Evolutionary conservation across 2,888 invertebrate genomes (phyloP).

Genomic region (Steinernema carpocapsae): DNA sequence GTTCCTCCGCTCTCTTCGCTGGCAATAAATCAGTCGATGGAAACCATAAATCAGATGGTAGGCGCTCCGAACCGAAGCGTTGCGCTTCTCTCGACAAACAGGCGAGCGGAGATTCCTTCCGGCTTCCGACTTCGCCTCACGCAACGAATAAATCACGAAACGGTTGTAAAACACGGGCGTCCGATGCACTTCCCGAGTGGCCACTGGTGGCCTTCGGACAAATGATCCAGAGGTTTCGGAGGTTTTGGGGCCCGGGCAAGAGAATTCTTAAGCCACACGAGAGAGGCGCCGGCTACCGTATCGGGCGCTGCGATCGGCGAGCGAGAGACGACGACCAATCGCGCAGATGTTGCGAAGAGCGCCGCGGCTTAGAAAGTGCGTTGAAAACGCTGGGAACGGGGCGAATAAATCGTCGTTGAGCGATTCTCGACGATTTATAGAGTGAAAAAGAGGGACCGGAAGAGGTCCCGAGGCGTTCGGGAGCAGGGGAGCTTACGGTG

Average conservation of each 20-base stretch:
- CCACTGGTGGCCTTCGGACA: too few relatives aligned
- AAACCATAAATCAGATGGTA: slow-evolving; percentile 30
- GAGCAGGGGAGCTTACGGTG: not conserved
- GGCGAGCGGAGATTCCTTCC: not conserved
- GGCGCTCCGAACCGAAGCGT: slow-evolving; percentile 29
- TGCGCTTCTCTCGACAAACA: slow-evolving; percentile 8
- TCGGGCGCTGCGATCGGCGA: not conserved
- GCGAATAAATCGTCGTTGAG: not conserved
- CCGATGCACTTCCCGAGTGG: not conserved
- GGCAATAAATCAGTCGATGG: slow-evolving; percentile 32
- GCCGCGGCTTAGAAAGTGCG: not conserved
- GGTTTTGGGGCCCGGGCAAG: too few relatives aligned
- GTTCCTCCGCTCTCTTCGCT: not conserved
- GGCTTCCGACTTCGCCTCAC: slow-evolving; percentile 18
- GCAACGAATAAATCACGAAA: slow-evolving; percentile 25
- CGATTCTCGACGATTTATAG: not conserved
- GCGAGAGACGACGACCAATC: not conserved
- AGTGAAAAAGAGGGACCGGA: not conserved
- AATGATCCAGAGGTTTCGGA: too few relatives aligned
- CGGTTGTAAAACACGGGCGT: slow-evolving; percentile 23
- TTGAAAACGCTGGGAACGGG: not conserved
- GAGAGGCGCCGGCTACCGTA: slow-evolving; percentile 26
- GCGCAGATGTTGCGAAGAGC: not conserved
- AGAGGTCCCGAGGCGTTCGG: not conserved
- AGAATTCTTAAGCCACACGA: too few relatives aligned